Base-by-base conservation (phyloP, 2,888 invertebrate genomes). In the Amaurobius ferox region DNA sequence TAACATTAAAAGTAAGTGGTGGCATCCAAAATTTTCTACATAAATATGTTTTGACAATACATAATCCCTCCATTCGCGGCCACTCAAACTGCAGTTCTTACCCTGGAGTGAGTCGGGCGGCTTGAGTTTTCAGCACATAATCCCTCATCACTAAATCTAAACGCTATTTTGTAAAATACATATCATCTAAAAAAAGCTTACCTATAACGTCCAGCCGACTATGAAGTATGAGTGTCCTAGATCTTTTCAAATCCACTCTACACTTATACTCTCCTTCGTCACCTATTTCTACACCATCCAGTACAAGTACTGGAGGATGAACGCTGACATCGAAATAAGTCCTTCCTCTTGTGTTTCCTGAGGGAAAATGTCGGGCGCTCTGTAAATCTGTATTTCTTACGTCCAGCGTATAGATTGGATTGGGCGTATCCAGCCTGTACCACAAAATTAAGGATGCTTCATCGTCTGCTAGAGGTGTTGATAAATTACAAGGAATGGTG, bases 131-230 rank as follows among this genome's bases (percentile, higher is more conserved):
- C n/a, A n/a, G n/a, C n/a, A n/a, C n/a, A n/a, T n/a, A n/a, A n/a
- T n/a, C n/a, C n/a, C n/a, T n/a, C n/a, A n/a, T n/a, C n/a, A n/a
- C n/a, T n/a, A n/a, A n/a, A n/a, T n/a, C n/a, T n/a, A n/a, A n/a
- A n/a, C n/a, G n/a, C n/a, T n/a, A n/a, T n/a, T n/a, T n/a, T n/a
- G n/a, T n/a, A n/a, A n/a, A n/a, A n/a, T n/a, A n/a, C n/a, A n/a
- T n/a, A n/a, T n/a, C n/a, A n/a, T n/a, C n/a, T n/a, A n/a, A n/a
- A n/a, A n/a, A 35, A 9, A 35, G 9, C 64, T 95, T 91, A 97
- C 97, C 96, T 91, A 96, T 95, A 89, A 97, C 96, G 88, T 96
- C 96, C 90, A 76, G 62, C 48, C 64, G 68, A 44, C 80, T 87
- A 19, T 81, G 79, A 39, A 87, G 72, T 19, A 80, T 77, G n/a